phyloP scores from a whole-genome alignment of 2,113 vertebrate species.

The Grus americana region DNA sequence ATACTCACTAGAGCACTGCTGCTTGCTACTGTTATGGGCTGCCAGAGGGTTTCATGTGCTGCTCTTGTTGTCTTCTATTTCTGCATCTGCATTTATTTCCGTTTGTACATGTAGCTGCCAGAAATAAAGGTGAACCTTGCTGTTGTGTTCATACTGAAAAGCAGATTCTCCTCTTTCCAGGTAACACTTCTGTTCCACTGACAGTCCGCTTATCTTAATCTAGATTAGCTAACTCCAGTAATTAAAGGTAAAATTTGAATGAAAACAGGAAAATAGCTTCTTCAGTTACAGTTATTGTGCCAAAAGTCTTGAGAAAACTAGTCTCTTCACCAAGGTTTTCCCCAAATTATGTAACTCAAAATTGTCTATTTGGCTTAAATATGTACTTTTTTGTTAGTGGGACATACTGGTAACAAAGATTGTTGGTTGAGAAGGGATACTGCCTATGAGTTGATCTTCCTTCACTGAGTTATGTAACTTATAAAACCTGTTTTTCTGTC shows the following conservation, averaged over 20 bases:
- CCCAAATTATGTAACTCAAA: neutral
- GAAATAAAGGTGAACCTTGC: neutral
- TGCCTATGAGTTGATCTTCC: neutral
- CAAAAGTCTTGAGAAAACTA: neutral
- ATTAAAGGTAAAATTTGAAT: neutral
- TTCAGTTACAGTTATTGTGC: neutral
- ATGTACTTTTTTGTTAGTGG: neutral
- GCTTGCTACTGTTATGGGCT: neutral
- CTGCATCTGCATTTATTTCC: neutral
- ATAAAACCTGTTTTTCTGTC: conserved; percentile 15
- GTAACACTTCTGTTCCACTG: neutral
- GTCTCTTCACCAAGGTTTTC: neutral
- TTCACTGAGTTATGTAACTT: neutral
- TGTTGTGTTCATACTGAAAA: neutral
- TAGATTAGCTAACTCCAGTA: neutral
- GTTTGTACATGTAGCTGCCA: neutral
- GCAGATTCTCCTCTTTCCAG: neutral
- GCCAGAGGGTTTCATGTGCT: neutral
- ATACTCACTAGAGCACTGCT: neutral
- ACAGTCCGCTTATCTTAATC: neutral
- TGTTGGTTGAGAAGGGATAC: neutral
- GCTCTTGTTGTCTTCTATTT: neutral
- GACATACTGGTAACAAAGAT: neutral
- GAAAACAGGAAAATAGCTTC: neutral
- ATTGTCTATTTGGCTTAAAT: neutral